Base-by-base conservation (phyloP, 1,140 invertebrate species). In the Bradysia coprophila region DNA sequence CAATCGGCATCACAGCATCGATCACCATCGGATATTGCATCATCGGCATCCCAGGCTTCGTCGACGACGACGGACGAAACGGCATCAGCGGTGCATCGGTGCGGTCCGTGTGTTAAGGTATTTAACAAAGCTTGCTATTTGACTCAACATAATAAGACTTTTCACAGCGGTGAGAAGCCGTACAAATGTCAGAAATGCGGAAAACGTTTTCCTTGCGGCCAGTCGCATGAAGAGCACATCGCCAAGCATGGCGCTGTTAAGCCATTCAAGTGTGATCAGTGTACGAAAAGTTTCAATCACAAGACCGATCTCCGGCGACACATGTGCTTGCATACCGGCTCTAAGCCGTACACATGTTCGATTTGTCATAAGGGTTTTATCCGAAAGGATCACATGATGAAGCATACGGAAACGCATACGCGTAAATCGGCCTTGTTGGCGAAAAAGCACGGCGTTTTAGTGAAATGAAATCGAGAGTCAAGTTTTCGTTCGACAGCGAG, bases 351-450 rank as follows among this genome's bases (percentile, higher is more conserved):
- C 57, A 65, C 72, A 37, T 93, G 88, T 64, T 67, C 74, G 42
- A 71, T 71, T 24, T 92, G 88, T 56, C 72, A 74, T 36, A 94
- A 93, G 62, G 82, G 85, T 19, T 93, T 93, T 61, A 91, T 88
- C 47, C 73, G 91, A 40, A 89, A 91, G 59, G 91, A 95, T 60
- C 91, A 95, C 60, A 85, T 94, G 81, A 72, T 86, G 43, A 95
- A 95, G 61, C 91, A 95, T 62, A 67, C 73, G 41, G 80, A 86
- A 42, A 95, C 87, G 19, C 91, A 95, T 61, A 6, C 4, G 5
- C 33, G 33, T 9, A 36, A 69, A 64, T 37, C 68, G 70, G 40
- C 53, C 56, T 6, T 0, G 41, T 52, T 52, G 33, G 45, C 46
- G 33, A 42, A 32, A 42, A 42, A 20, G 4, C 19, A 28, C 6